phyloP scores from a whole-genome alignment of 2,113 vertebrate genomes.

The Gambusia holbrooki region DNA sequence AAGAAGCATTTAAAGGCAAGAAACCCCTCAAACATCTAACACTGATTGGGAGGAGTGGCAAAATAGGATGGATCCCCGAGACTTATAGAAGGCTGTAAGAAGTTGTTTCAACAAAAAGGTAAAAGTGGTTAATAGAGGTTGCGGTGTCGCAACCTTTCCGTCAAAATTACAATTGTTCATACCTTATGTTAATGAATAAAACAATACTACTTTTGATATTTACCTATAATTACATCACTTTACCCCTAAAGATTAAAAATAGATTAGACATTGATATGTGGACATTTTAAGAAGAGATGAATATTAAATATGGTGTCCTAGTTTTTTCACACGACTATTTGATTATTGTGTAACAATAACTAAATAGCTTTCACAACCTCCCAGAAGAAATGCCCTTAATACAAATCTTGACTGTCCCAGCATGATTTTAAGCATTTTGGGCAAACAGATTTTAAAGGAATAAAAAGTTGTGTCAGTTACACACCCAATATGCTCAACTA shows the following conservation, averaged over 20 bases:
- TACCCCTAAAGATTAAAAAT: not conserved
- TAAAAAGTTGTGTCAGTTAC: not conserved
- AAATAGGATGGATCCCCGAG: too few species aligned
- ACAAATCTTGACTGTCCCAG: not conserved
- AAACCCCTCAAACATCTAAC: not conserved
- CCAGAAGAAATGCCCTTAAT: not conserved
- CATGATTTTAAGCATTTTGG: too few species aligned
- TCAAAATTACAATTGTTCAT: not conserved
- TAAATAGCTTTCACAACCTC: not conserved
- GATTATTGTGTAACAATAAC: not conserved
- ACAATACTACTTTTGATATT: not conserved
- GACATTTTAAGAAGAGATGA: not conserved
- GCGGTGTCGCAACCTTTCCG: too few species aligned
- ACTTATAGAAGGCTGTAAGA: not conserved
- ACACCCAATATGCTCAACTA: not conserved
- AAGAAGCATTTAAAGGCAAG: not conserved
- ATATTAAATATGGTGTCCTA: not conserved
- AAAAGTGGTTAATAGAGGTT: too few species aligned
- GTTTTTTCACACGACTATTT: not conserved
- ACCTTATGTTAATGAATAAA: not conserved
- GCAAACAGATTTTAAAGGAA: not conserved
- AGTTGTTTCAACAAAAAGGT: not conserved
- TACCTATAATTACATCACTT: not conserved
- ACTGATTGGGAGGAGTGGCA: not conserved
- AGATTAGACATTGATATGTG: not conserved